Conservation (phyloP, 2,888 invertebrate genomes). For the Parnassius apollo region DNA sequence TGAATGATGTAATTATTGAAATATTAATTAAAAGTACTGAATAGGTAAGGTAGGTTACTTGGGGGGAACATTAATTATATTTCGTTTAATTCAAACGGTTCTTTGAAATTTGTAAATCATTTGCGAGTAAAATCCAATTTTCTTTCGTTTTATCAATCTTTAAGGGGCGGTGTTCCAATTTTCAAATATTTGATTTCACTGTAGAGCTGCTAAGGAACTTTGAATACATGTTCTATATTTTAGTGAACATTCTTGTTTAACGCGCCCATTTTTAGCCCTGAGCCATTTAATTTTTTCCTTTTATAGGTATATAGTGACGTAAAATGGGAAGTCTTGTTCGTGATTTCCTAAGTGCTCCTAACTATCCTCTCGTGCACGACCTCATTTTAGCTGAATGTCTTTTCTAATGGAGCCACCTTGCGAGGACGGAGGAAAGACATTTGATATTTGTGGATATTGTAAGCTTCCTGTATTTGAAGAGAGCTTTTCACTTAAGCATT, state of each 20-base stretch:
- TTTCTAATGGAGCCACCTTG: constrained; percentile 36
- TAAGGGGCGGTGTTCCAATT: constrained; percentile 1
- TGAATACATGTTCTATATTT: constrained; percentile 25
- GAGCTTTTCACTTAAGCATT: not conserved
- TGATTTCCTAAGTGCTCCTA: constrained; percentile 63
- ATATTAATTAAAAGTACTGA: no score
- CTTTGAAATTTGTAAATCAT: not conserved
- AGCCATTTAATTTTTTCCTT: not conserved
- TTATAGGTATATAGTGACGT: not conserved
- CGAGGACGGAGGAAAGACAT: constrained; percentile 38
- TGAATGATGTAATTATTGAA: no score
- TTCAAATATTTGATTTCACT: constrained; percentile 1
- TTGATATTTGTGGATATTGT: constrained; percentile 11
- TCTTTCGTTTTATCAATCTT: not conserved
- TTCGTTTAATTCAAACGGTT: not conserved
- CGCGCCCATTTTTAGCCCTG: not conserved
- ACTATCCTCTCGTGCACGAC: constrained; percentile 68
- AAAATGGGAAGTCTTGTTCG: constrained; percentile 35
- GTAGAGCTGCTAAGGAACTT: constrained; percentile 4
- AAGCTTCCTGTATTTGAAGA: not conserved
- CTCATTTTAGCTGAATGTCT: constrained; percentile 59
- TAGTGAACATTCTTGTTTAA: not conserved
- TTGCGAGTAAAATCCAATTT: constrained; percentile 6
- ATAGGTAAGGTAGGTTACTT: no score
- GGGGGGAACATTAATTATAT: no score